Percentiles rank a stretch among this genome's conserved stretches.
These are phyloP conservation scores for Hoplodrina blanda DNA, from an alignment of 2,888 invertebrate species.

Conservation along the genomic window DNA sequence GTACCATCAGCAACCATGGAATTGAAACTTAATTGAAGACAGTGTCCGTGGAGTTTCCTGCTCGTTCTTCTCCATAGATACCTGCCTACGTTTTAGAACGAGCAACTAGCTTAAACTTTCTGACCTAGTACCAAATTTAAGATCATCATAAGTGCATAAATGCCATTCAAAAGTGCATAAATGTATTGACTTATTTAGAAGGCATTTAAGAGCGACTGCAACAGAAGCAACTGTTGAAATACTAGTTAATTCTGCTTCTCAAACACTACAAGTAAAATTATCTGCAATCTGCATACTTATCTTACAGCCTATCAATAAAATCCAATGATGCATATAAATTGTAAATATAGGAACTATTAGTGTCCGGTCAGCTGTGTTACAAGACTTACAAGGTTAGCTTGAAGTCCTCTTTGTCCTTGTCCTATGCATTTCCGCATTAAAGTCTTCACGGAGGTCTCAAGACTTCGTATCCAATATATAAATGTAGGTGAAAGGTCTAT, in stretches of 20 bases:
- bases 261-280: not conserved
- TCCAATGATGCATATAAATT: conserved; percentile 15
- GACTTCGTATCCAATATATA: not conserved
- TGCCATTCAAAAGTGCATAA: no score
- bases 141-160: no score
- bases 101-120: no score
- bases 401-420: conserved; percentile 6
- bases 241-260: not conserved
- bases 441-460: not conserved
- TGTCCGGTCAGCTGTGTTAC: conserved; percentile 1
- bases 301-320: conserved; percentile 7
- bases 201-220: not conserved
- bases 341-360: conserved; percentile 24
- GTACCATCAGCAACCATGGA: not conserved
- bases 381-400: conserved; percentile 26
- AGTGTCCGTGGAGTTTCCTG: no score
- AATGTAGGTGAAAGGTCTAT: not conserved
- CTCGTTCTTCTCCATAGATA: no score
- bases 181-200: not conserved
- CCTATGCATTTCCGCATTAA: conserved; percentile 13
- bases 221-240: not conserved
- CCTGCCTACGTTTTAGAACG: no score
- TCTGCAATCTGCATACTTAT: conserved; percentile 2
- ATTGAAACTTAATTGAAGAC: no score
- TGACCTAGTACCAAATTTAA: no score